Base-by-base conservation (phyloP, 2,797 vertebrate species). In the Hydrocynus forskahlii region DNA sequence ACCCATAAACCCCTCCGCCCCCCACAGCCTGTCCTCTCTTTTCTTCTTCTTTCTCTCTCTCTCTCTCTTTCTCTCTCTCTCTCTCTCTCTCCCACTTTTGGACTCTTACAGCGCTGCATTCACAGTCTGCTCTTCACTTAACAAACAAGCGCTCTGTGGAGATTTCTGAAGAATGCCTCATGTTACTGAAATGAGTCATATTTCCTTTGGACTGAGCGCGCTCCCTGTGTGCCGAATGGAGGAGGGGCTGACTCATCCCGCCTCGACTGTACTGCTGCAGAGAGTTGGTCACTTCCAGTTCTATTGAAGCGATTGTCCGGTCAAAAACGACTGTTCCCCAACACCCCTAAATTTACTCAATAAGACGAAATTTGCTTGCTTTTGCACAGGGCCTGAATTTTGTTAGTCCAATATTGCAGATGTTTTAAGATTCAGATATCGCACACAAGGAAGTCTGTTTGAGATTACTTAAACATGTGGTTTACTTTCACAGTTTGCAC, bases 161-260 rank as follows among this genome's bases (percentile, higher is more conserved):
- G 92, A 91, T 91, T 93, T 92, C 88, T 85, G 87, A 94, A 92
- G 93, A 94, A 94, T 93, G 89, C 89, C 87, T 93, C 91, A 91
- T 92, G 91, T 93, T 95, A 92, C 92, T 93, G 84, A 86, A 91
- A 92, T 95, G 94, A 95, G 91, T 95, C 94, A 95, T 92, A 92
- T 93, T 95, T 95, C 94, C 94, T 94, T 91, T 95, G 91, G 92
- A 89, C 92, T 89, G 90, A 84, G 87, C 89, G 89, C 88, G 91
- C 90, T 94, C 92, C 92, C 92, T 94, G 81, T 88, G 89, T 91
- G 89, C 93, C 86, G 88, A 88, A 83, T 78, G 88, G 87, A 89
- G 90, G 90, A 89, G 90, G 91, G 91, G 87, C 87, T 87, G 80
- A 83, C 60, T 83, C 80, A 86, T 88, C 78, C 70, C 40, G 48